Percentiles rank a stretch among this genome's conserved stretches.
Evolutionary conservation across 2,797 vertebrate species (phyloP).

Genomic region (Halcyon badia): DNA sequence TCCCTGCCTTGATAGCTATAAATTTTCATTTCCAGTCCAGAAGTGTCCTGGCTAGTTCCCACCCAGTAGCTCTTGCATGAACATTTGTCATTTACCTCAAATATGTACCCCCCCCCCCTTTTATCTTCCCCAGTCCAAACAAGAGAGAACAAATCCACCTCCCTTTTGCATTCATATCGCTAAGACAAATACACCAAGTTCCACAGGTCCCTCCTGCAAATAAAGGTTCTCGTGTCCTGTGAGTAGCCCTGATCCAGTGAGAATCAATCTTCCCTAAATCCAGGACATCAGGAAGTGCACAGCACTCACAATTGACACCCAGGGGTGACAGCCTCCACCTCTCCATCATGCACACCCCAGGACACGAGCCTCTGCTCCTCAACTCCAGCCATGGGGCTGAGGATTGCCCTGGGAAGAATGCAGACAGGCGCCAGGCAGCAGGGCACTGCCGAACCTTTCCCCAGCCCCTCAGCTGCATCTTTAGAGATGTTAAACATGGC

Average conservation of each 20-base stretch:
- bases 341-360: neutral
- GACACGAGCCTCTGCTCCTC: neutral
- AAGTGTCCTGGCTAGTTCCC: neutral
- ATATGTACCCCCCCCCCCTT: neutral
- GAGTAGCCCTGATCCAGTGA: neutral
- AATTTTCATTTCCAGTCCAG: neutral
- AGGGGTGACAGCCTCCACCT: neutral
- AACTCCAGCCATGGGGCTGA: neutral
- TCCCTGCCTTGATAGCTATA: neutral
- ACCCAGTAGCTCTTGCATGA: neutral
- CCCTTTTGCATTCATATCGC: neutral
- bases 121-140: neutral
- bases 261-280: neutral
- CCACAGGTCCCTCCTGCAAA: neutral
- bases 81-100: neutral
- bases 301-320: neutral
- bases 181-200: neutral
- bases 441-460: neutral
- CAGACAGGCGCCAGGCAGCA: constrained; percentile 72
- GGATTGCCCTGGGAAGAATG: constrained; percentile 43
- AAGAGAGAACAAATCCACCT: neutral
- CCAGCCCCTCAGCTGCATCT: neutral
- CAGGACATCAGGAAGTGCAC: neutral
- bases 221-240: fast-evolving
- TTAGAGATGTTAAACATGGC: constrained; percentile 61